Evolutionary conservation across 2,797 vertebrate species (phyloP).

Genomic region (Myoxocephalus aenaeus): DNA sequence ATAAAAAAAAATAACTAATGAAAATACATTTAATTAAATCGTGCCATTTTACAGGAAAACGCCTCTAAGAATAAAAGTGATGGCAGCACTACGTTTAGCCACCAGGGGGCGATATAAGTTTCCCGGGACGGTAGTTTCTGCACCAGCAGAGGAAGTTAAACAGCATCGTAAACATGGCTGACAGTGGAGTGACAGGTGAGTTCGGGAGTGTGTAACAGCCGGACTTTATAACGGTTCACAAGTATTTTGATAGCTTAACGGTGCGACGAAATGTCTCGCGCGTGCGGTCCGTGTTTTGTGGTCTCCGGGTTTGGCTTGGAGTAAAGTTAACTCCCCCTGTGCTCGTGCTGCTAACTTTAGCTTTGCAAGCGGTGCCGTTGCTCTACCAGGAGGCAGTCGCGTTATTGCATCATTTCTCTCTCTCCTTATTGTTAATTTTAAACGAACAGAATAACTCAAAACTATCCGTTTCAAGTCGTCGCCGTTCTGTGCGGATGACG

Average conservation of each 20-base stretch:
- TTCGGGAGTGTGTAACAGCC: constrained; percentile 56
- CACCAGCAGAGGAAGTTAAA: constrained; percentile 52
- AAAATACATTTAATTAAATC: background rate
- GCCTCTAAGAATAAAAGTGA: background rate
- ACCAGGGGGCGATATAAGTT: constrained; percentile 39
- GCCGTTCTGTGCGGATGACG: background rate
- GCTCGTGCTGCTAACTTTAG: constrained; percentile 69
- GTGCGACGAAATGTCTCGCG: fast-evolving
- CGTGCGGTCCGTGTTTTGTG: background rate
- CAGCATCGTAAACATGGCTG: constrained; percentile 83
- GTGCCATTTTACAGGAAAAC: background rate
- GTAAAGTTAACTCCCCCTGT: constrained; percentile 10
- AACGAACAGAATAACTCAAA: fast-evolving
- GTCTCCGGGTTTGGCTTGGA: background rate
- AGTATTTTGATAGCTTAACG: background rate
- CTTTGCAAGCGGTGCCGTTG: constrained; percentile 16
- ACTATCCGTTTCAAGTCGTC: background rate
- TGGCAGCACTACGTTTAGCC: background rate
- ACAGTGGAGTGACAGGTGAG: constrained; percentile 76
- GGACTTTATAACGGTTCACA: background rate
- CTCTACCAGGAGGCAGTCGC: constrained; percentile 17
- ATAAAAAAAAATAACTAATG: background rate
- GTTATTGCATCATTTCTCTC: constrained; percentile 72
- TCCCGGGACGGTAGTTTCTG: background rate
- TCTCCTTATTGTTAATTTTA: background rate